Evolutionary conservation across 2,888 invertebrate genomes (phyloP).

Genomic region (Thecocarcelia acutangulata): DNA sequence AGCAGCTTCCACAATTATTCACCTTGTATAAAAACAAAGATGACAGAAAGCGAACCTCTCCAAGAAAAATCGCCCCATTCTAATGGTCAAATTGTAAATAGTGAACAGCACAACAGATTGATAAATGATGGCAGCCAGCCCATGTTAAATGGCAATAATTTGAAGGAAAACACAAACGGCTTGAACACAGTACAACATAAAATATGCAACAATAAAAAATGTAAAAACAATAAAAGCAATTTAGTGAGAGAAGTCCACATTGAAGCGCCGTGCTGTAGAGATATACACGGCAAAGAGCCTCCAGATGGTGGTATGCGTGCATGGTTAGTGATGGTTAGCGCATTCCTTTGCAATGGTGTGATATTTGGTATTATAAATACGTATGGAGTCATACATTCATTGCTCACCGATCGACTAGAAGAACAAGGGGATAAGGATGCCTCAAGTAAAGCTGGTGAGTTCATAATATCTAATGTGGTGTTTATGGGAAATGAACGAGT

Average conservation of each 20-base stretch:
- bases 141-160: slow-evolving; percentile 56
- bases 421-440: slow-evolving; percentile 86
- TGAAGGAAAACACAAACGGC: slow-evolving; percentile 68
- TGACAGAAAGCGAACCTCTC: slow-evolving; percentile 77
- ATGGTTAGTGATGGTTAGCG: slow-evolving; percentile 90
- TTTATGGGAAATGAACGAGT: too few relatives aligned
- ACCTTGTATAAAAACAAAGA: slow-evolving; percentile 50
- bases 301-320: slow-evolving; percentile 89
- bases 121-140: slow-evolving; percentile 64
- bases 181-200: slow-evolving; percentile 17
- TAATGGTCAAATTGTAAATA: slow-evolving; percentile 74
- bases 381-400: slow-evolving; percentile 90
- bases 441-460: slow-evolving; percentile 92
- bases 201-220: slow-evolving; percentile 51
- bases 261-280: slow-evolving; percentile 77
- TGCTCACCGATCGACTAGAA: slow-evolving; percentile 85
- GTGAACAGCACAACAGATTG: slow-evolving; percentile 59
- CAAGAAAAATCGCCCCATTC: slow-evolving; percentile 70
- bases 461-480: neutral
- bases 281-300: slow-evolving; percentile 82
- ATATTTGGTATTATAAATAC: slow-evolving; percentile 95
- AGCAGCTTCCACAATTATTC: neutral
- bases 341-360: slow-evolving; percentile 94
- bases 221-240: slow-evolving; percentile 43
- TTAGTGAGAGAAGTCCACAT: slow-evolving; percentile 72